A percentile compares a stretch with the other conserved stretches of the same genome.
Conservation (phyloP, 2,113 vertebrate genomes). For the Carassius auratus region DNA sequence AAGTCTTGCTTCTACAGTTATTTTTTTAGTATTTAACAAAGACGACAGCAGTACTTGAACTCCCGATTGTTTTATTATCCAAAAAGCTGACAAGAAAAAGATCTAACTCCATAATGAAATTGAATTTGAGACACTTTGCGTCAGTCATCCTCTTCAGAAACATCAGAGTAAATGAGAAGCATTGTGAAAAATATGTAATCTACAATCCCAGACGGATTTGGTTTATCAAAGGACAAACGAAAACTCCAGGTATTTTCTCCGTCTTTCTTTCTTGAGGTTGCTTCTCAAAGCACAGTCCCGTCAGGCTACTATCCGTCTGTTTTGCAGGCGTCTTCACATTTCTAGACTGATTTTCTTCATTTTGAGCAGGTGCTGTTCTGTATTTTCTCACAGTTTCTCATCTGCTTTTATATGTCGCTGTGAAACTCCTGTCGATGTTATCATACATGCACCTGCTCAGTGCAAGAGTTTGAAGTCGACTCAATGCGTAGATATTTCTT, state of each 20-base stretch:
- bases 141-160: not conserved
- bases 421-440: not conserved
- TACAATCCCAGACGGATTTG: not conserved
- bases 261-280: not conserved
- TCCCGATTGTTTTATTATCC: not conserved
- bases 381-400: not conserved
- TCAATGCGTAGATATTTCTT: not conserved
- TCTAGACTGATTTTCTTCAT: not conserved
- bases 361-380: not conserved
- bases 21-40: not conserved
- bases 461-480: not conserved
- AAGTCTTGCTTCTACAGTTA: not conserved
- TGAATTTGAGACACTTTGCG: not conserved
- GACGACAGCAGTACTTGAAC: not conserved
- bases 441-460: constrained; percentile 14
- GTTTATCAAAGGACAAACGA: not conserved
- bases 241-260: not conserved
- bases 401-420: not conserved
- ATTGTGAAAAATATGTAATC: not conserved
- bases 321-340: not conserved
- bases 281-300: not conserved
- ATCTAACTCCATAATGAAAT: not conserved
- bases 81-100: not conserved
- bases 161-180: not conserved
- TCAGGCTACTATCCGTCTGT: not conserved